phyloP scores from a whole-genome alignment of 2,888 invertebrate species.

The Poecilobothrus nobilitatus region DNA sequence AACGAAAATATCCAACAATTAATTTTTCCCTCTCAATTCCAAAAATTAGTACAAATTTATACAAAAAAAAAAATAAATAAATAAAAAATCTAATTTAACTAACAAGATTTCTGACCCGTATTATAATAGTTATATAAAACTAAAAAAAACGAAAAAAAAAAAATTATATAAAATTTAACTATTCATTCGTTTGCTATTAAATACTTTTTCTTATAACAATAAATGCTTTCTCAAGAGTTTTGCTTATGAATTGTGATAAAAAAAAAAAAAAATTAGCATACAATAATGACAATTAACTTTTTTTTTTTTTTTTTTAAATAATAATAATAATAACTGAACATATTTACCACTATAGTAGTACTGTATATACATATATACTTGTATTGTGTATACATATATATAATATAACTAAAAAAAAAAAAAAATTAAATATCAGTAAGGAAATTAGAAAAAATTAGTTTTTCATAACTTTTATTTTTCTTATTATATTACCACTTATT shows the following conservation, averaged over 20 bases:
- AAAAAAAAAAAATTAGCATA: not conserved
- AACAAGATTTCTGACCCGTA: too few species aligned
- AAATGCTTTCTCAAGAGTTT: slow-evolving; percentile 2
- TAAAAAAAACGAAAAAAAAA: too few species aligned
- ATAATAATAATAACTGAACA: not conserved
- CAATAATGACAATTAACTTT: slow-evolving; percentile 6
- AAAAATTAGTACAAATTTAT: too few species aligned
- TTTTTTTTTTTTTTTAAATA: not conserved
- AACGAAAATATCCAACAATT: too few species aligned
- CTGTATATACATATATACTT: too few species aligned
- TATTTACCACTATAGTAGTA: not conserved
- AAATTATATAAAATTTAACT: too few species aligned
- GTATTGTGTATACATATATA: not conserved
- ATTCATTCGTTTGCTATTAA: too few species aligned
- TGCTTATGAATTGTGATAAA: not conserved
- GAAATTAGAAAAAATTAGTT: not conserved
- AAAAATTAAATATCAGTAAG: not conserved
- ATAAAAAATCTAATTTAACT: too few species aligned
- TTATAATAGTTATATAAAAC: too few species aligned
- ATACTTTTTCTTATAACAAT: not conserved
- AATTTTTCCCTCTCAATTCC: too few species aligned
- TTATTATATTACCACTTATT: not conserved
- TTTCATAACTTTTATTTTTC: too few species aligned
- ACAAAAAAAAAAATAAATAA: too few species aligned
- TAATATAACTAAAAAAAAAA: not conserved